A percentile compares a stretch with the other conserved stretches of the same genome.
These are phyloP conservation scores for Littorina saxatilis DNA, from an alignment of 1,140 invertebrate genomes.

Conservation along the genomic window DNA sequence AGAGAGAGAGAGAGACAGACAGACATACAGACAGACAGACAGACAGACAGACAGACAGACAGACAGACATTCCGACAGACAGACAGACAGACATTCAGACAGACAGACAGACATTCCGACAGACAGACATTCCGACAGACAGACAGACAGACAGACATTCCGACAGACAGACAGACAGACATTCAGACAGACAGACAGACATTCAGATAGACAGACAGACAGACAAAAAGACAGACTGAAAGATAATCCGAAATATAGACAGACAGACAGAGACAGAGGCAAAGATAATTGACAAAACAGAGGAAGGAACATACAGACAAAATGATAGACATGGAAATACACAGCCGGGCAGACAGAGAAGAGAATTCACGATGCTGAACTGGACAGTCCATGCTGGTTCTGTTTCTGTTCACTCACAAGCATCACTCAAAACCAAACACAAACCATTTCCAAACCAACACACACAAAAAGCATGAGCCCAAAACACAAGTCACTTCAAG, in stretches of 20 bases:
- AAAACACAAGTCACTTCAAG: not conserved
- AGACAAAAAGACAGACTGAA: not conserved
- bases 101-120: not conserved
- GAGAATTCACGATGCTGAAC: too few relatives aligned
- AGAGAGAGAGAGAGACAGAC: too few relatives aligned
- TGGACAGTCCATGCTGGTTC: too few relatives aligned
- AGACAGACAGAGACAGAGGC: slow-evolving; percentile 7
- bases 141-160: not conserved
- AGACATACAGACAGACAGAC: not conserved
- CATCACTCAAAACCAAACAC: not conserved
- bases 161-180: not conserved
- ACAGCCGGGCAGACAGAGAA: not conserved
- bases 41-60: not conserved
- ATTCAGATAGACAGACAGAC: not conserved
- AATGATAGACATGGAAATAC: not conserved
- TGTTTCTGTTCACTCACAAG: too few relatives aligned
- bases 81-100: not conserved
- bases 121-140: too few relatives aligned
- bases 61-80: not conserved
- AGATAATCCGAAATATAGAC: not conserved
- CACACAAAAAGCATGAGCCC: not conserved
- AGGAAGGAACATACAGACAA: too few relatives aligned
- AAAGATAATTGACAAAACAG: too few relatives aligned
- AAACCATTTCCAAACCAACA: not conserved
- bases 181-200: not conserved